Percentiles rank a stretch among this genome's conserved stretches.
Evolutionary conservation across 2,888 invertebrate genomes (phyloP).

Genomic region (Deilephila porcellus): DNA sequence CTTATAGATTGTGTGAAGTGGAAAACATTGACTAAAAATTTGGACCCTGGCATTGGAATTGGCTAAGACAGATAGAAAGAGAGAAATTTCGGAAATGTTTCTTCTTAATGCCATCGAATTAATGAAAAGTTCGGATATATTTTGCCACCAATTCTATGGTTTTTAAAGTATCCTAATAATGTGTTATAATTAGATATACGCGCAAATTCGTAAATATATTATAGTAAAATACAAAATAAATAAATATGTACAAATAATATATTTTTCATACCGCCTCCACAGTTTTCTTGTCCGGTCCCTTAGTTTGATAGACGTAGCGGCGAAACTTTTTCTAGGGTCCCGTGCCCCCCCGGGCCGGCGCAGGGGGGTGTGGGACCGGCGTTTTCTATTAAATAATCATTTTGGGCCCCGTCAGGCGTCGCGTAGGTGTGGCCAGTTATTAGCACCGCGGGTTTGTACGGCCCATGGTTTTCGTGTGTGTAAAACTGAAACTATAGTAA

Average conservation of each 20-base stretch:
- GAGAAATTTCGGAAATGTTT: too few relatives aligned
- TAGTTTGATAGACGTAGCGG: slow-evolving; percentile 74
- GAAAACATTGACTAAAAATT: too few relatives aligned
- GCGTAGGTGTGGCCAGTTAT: slow-evolving; percentile 64
- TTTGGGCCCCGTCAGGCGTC: slow-evolving; percentile 60
- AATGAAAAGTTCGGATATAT: too few relatives aligned
- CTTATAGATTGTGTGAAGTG: too few relatives aligned
- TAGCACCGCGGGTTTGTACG: slow-evolving; percentile 54
- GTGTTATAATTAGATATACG: neutral
- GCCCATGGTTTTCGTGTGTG: neutral
- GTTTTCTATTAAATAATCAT: slow-evolving; percentile 79
- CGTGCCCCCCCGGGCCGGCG: slow-evolving; percentile 70
- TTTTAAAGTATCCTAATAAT: too few relatives aligned
- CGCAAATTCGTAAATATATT: neutral
- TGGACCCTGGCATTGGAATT: too few relatives aligned
- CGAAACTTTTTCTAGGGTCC: slow-evolving; percentile 77
- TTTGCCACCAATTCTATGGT: too few relatives aligned
- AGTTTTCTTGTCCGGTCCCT: slow-evolving; percentile 57
- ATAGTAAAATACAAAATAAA: neutral
- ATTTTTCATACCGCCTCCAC: slow-evolving; percentile 46
- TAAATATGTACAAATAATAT: neutral
- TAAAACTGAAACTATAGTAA: neutral
- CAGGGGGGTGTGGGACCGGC: slow-evolving; percentile 59
- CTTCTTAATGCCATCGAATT: too few relatives aligned
- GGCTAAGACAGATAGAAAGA: too few relatives aligned